Percentiles rank a stretch among this genome's conserved stretches.
Conservation (phyloP, 2,113 vertebrate genomes). For the Etia nguti region DNA sequence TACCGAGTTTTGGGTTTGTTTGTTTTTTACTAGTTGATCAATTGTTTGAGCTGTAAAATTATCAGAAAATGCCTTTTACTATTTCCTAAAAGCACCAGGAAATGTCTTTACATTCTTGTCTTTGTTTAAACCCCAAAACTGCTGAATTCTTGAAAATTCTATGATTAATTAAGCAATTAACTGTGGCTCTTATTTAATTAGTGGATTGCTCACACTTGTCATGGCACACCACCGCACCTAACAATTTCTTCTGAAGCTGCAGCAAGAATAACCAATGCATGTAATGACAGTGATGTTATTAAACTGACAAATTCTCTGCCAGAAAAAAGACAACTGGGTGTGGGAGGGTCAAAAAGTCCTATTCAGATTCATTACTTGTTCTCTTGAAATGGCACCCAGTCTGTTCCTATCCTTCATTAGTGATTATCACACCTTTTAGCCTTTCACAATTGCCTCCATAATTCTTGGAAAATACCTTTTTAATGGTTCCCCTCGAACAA, state of each 20-base stretch:
- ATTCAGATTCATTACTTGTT: slow-evolving; percentile 67
- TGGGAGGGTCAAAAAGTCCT: slow-evolving; percentile 49
- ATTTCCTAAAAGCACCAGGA: not conserved
- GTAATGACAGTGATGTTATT: slow-evolving; percentile 63
- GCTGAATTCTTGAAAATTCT: not conserved
- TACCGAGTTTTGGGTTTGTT: too few species aligned
- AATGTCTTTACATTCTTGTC: not conserved
- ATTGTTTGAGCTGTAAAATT: not conserved
- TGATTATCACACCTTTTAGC: slow-evolving; percentile 68
- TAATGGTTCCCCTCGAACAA: slow-evolving; percentile 48
- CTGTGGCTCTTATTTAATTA: slow-evolving; percentile 40
- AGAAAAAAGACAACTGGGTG: slow-evolving; percentile 60
- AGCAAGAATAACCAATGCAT: slow-evolving; percentile 57
- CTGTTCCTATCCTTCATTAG: slow-evolving; percentile 63
- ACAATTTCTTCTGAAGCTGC: slow-evolving; percentile 36
- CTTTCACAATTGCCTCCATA: slow-evolving; percentile 61
- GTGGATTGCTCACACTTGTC: not conserved
- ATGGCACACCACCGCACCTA: not conserved
- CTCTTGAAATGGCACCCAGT: slow-evolving; percentile 66
- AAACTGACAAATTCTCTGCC: slow-evolving; percentile 58
- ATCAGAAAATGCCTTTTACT: not conserved
- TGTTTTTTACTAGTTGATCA: not conserved
- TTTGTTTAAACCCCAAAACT: not conserved
- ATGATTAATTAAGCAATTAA: not conserved
- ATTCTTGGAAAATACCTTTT: slow-evolving; percentile 66